Conservation (phyloP, 2,888 invertebrate genomes). For the Chrysina gloriosa region DNA sequence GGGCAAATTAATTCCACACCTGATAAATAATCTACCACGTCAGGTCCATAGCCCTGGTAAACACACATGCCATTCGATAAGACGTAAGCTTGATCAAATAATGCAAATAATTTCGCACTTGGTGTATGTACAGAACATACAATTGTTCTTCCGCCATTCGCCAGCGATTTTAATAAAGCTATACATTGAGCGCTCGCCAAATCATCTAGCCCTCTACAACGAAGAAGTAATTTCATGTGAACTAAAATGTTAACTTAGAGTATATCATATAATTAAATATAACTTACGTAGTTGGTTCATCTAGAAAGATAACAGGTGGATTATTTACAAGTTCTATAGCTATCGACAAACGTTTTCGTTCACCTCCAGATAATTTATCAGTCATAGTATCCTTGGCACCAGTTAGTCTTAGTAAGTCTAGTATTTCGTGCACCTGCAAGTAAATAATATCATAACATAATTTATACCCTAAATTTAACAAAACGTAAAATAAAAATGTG, state of each 20-base stretch:
- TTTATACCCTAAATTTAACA: not conserved
- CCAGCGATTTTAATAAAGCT: constrained; percentile 83
- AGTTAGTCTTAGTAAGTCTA: constrained; percentile 81
- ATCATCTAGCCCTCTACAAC: constrained; percentile 88
- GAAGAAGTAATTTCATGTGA: not conserved
- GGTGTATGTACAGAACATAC: constrained; percentile 98
- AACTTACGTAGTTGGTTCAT: constrained; percentile 95
- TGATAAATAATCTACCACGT: constrained; percentile 85
- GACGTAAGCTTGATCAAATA: constrained; percentile 92
- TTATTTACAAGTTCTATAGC: constrained; percentile 94
- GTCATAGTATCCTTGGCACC: constrained; percentile 80
- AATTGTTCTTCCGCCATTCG: constrained; percentile 88
- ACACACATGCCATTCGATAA: constrained; percentile 90
- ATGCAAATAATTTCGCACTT: constrained; percentile 89
- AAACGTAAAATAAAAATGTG: too few relatives aligned
- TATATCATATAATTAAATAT: not conserved
- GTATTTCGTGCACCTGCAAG: constrained; percentile 85
- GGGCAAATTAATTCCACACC: constrained; percentile 87
- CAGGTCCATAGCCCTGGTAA: constrained; percentile 83
- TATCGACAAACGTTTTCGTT: constrained; percentile 91
- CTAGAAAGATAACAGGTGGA: constrained; percentile 94
- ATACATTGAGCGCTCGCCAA: constrained; percentile 91
- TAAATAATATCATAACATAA: not conserved
- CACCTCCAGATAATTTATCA: constrained; percentile 87
- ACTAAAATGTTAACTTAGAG: constrained; percentile 7